These are phyloP conservation scores for Fistularia commersonii DNA, from an alignment of 2,797 vertebrate species.

Conservation along the genomic window DNA sequence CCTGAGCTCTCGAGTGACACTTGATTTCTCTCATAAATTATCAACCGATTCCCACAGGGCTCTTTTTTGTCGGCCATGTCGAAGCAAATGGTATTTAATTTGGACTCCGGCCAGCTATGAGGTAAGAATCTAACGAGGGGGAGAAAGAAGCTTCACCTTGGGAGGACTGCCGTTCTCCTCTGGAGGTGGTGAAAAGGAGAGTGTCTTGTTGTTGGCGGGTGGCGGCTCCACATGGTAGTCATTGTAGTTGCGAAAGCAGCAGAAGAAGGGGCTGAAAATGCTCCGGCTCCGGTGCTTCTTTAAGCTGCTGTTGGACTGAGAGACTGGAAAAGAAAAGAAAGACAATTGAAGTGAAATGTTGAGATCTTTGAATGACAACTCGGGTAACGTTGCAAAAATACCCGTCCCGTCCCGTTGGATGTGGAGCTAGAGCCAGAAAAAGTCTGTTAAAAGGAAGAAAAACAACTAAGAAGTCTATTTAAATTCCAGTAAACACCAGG, in stretches of 20 bases:
- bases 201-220: slow-evolving; percentile 81
- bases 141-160: slow-evolving; percentile 79
- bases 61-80: slow-evolving; percentile 1
- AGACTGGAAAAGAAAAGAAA: slow-evolving; percentile 73
- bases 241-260: slow-evolving; percentile 97
- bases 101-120: slow-evolving; percentile 23
- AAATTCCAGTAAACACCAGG: no score
- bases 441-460: no score
- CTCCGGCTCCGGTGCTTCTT: slow-evolving; percentile 94
- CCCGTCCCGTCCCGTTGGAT: no score
- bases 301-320: slow-evolving; percentile 92
- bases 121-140: slow-evolving; percentile 6
- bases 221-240: slow-evolving; percentile 90
- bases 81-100: slow-evolving; percentile 19
- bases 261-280: slow-evolving; percentile 98
- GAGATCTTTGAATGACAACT: no score
- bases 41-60: slow-evolving; percentile 18
- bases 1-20: slow-evolving; percentile 19
- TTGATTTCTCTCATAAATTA: slow-evolving; percentile 13
- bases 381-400: no score
- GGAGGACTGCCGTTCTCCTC: slow-evolving; percentile 93
- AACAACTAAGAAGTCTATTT: no score
- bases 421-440: no score
- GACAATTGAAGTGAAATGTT: slow-evolving; percentile 6
- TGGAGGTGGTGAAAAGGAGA: slow-evolving; percentile 82